Evolutionary conservation across 2,797 vertebrate genomes (phyloP), one percentile per base, ranked within the genome.

Genomic region (Arctocebus calabarensis): DNA sequence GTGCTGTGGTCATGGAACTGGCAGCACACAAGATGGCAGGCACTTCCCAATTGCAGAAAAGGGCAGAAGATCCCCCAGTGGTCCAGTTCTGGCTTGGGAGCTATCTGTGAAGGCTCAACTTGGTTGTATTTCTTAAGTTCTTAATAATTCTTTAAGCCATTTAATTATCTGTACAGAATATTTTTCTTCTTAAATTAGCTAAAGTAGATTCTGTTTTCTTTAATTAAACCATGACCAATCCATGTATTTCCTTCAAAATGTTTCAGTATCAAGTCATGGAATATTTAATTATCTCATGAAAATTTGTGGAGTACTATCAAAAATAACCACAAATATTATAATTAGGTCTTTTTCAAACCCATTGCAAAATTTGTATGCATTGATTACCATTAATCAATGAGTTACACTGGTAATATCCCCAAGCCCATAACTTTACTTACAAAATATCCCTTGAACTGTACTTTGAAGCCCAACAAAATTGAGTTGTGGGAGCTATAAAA

Each of bases 401-500:
- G 59, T 91, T 85, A 87, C 55, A 17, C n/a, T 48, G 12, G 40
- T 81, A 37, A 86, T 95, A 91, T 88, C 66, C 61, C 20, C 37
- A 61, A 68, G 48, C 55, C 37, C 32, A 52, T 71, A 88, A 75
- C n/a, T 89, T 94, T 68, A 71, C 27, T 86, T 97, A 82, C 64
- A 77, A 94, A 95, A 94, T 88, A 29, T 86, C 62, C 55, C 57
- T 90, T 92, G 73, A 97, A 90, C 52, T 91, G 10, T 91, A 64
- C 62, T 94, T 92, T 89, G 88, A 97, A 94, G 32, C 62, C 37
- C 43, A 88, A 66, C 45, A 95, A 91, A 93, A 92, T 66, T 77
- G 75, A 92, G 19, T 89, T 91, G 75, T 88, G 81, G 84, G 89
- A 96, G 68, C 14, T 96, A 62, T 73, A 86, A 96, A 94, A 91